phyloP scores from a whole-genome alignment of 2,113 vertebrate genomes.

The Elgaria multicarinata region DNA sequence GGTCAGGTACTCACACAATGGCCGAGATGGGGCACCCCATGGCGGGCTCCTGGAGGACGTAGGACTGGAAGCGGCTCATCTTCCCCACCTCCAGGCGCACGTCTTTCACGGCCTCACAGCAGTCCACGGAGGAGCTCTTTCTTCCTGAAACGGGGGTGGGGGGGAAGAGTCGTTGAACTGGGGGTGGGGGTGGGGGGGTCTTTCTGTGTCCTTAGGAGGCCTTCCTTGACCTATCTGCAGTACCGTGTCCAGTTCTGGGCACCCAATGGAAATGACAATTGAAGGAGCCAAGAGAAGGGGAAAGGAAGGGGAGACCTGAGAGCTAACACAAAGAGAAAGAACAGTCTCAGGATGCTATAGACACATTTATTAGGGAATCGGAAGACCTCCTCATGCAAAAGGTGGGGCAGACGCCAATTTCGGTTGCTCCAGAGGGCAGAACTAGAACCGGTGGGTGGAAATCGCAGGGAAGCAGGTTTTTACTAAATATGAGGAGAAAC shows the following conservation, averaged over 20 bases:
- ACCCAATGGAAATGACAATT: too few relatives aligned
- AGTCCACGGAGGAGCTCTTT: neutral
- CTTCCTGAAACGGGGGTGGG: neutral
- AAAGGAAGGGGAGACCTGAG: too few relatives aligned
- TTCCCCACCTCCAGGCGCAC: fast-evolving
- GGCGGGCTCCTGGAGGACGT: neutral
- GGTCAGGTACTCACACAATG: neutral
- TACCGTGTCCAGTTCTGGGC: too few relatives aligned
- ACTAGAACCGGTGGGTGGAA: neutral
- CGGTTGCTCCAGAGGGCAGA: neutral
- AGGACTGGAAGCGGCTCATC: neutral
- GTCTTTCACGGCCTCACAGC: neutral
- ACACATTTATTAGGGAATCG: too few relatives aligned
- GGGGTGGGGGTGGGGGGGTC: fast-evolving
- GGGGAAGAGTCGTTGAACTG: neutral
- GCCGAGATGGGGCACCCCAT: neutral
- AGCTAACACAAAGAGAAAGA: too few relatives aligned
- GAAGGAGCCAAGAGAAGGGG: too few relatives aligned
- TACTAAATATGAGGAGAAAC: neutral
- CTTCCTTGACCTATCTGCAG: neutral
- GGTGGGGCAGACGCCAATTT: too few relatives aligned
- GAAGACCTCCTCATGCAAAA: neutral
- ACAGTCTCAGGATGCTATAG: too few relatives aligned
- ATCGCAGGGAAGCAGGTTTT: neutral
- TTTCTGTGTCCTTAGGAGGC: too few relatives aligned